Base-by-base conservation (phyloP, 2,113 vertebrate species). In the Coptodon bakossiorum region DNA sequence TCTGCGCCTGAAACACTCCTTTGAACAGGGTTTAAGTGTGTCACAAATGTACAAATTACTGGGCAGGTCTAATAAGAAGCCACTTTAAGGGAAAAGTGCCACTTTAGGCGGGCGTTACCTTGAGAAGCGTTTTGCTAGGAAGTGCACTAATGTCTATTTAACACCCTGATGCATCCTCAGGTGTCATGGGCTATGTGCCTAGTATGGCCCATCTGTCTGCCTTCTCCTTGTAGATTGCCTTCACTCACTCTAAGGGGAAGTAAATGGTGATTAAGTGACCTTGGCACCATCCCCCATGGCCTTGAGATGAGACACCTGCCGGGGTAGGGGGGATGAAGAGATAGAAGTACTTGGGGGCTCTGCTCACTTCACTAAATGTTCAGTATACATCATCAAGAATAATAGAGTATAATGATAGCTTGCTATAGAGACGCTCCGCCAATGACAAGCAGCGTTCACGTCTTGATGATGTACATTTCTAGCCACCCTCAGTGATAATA, bases 231-330 rank as follows among this genome's bases (percentile, higher is more conserved):
- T 91, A 91, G 91, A 90, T 87, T 82, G 90, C 90, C 88, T 92
- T 85, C 80, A 57, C 91, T 95, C 87, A 83, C 53, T 86, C 91
- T 92, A 84, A 80, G 85, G 87, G 91, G 89, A 91, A 93, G 94
- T 90, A 91, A 94, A 93, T 92, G 94, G 90, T 95, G 94, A 96
- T 95, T 92, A 93, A 95, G 92, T 91, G 90, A 94, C 94, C 94
- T 95, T 95, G 95, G 88, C 92, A 89, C 79, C 68, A 40, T 91
- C 90, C 88, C 88, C 57, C 11, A 82, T 89, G 89, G 91, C 92
- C 90, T 93, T 92, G 89, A 91, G 90, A 93, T 86, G 83, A 91
- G 88, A 90, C 81, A 88, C 86, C 45, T 76, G 71, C 43, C 2
- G 9, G 43, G 24, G 66, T 24, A 43, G 36, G 53, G 14, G 48